phyloP scores from a whole-genome alignment of 2,888 invertebrate species.

The Apomyelois bistriatella region DNA sequence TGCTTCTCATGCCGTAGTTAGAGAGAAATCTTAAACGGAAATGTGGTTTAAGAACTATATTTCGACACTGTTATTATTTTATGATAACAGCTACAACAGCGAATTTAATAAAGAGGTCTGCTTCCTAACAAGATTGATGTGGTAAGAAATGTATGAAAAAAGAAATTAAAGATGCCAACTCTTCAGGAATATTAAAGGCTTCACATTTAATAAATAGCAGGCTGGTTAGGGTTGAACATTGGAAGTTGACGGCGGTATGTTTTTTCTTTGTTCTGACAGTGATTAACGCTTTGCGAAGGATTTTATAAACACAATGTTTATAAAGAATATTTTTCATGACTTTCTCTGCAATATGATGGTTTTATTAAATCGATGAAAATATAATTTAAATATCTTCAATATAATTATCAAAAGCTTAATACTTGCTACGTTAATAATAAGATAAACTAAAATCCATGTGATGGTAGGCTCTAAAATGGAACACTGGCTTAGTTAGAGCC shows the following conservation, averaged over 20 bases:
- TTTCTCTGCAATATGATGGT: too few species aligned
- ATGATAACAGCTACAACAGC: not conserved
- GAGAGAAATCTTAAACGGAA: too few species aligned
- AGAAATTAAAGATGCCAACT: slow-evolving; percentile 52
- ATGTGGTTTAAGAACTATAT: not conserved
- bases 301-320: not conserved
- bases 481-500: too few species aligned
- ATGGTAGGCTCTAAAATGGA: too few species aligned
- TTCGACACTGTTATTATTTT: not conserved
- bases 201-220: slow-evolving; percentile 31
- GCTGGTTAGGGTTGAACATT: slow-evolving; percentile 26
- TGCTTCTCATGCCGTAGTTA: too few species aligned
- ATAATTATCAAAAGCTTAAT: too few species aligned
- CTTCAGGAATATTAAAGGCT: slow-evolving; percentile 45
- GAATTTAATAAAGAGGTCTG: slow-evolving; percentile 69
- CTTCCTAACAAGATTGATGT: slow-evolving; percentile 65
- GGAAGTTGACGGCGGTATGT: slow-evolving; percentile 12
- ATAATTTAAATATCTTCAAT: too few species aligned
- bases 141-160: slow-evolving; percentile 45
- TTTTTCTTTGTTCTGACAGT: not conserved
- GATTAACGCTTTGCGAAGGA: not conserved
- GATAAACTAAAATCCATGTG: too few species aligned
- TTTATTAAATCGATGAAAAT: too few species aligned
- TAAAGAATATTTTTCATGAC: too few species aligned
- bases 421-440: too few species aligned